Evolutionary conservation across 1,140 invertebrate species (phyloP), one percentile per base, ranked within the genome.

Genomic region (Hylaeus anthracinus): DNA sequence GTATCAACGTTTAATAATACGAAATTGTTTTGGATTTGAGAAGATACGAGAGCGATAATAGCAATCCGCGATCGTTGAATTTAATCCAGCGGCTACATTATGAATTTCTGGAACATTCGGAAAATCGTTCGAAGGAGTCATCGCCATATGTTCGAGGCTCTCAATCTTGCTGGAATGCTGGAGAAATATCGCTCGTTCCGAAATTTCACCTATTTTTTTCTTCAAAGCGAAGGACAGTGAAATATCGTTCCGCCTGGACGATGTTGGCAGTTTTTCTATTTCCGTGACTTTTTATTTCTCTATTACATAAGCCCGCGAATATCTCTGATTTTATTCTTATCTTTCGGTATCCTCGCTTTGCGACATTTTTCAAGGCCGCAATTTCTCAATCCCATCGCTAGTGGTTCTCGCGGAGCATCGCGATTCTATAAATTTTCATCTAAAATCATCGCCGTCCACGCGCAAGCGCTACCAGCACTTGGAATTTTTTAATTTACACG

Each of bases 381-480:
- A 72, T 82, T 82, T 6, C 72, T 67, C 71, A 26, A 26, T 26
- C 26, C 26, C 26, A 26, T 26, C 26, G 26, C 26, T 26, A 26
- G 26, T 26, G 26, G 26, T 26, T 26, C 26, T 26, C 26, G 26
- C 26, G 26, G 26, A 8, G 45, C 45, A 48, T 87, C 82, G 73
- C 74, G 78, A 70, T 65, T 82, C 72, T 78, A 91, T 92, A 90
- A 90, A 91, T 92, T 86, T 88, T 66, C 10, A 55, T 91, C 88
- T 90, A 91, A 92, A 91, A 90, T 83, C 89, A 89, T 90, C 84
- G 83, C 78, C 76, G 70, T 65, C 79, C 65, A 55, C 74, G 80
- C 79, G 76, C 79, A 37, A 10, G 2, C n/a, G 60, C 76, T n/a
- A 3, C 26, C 26, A 26, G 26, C 26, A 26, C 12, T 63, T 12